Percentiles rank a stretch among this genome's conserved stretches.
phyloP scores from a whole-genome alignment of 2,888 invertebrate genomes.

The Acanthosepion esculentum region DNA sequence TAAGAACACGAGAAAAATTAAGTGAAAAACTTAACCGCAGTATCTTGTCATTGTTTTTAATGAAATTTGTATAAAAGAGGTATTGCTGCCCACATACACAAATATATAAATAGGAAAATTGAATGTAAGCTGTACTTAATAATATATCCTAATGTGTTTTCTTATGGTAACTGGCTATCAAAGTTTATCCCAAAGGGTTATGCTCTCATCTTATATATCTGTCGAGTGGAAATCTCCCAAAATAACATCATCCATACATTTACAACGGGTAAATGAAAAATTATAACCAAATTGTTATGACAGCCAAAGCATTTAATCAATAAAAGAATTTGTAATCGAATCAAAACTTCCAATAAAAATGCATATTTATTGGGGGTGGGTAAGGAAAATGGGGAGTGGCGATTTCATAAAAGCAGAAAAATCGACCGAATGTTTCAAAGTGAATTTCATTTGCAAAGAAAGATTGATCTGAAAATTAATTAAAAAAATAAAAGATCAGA shows the following conservation, averaged over 20 bases:
- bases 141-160: not conserved
- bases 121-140: not conserved
- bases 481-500: not conserved
- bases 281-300: slow-evolving; percentile 4
- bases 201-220: not conserved
- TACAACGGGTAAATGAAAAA: not conserved
- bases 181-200: not conserved
- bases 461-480: not conserved
- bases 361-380: not conserved
- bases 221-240: not conserved
- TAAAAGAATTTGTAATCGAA: not conserved
- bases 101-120: no score
- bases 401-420: not conserved
- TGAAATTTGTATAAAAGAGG: no score
- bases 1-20: no score
- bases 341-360: not conserved
- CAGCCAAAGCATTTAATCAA: not conserved
- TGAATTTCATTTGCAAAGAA: not conserved
- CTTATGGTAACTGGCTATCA: not conserved
- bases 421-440: not conserved
- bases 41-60: no score
- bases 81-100: no score
- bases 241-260: not conserved
- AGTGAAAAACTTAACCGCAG: no score
- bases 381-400: not conserved